Evolutionary conservation across 2,888 invertebrate species (phyloP).

Genomic region (Creontiades dilutus): DNA sequence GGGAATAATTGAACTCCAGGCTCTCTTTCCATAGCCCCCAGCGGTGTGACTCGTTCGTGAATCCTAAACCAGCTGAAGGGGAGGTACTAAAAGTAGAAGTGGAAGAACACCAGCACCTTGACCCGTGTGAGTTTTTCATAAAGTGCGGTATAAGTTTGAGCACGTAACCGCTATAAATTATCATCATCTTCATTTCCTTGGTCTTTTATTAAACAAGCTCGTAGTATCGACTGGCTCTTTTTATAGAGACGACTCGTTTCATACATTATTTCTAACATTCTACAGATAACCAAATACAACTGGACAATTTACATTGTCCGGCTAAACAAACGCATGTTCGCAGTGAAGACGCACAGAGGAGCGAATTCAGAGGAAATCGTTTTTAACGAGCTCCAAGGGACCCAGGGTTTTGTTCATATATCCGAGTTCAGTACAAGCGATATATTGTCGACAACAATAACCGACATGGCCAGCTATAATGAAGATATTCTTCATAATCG

Average conservation of each 20-base stretch:
- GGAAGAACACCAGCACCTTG: neutral
- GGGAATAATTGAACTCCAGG: slow-evolving; percentile 14
- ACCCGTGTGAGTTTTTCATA: neutral
- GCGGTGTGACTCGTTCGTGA: slow-evolving; percentile 1
- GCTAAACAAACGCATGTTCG: too few relatives aligned
- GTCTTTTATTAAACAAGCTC: neutral
- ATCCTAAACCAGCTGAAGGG: neutral
- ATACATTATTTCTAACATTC: neutral
- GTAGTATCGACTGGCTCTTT: neutral
- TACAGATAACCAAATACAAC: neutral
- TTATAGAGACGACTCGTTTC: neutral
- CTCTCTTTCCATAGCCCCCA: neutral
- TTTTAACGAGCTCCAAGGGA: too few relatives aligned
- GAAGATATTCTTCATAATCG: too few relatives aligned
- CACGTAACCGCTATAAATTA: neutral
- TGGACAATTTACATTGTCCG: too few relatives aligned
- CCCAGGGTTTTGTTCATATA: too few relatives aligned
- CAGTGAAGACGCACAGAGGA: too few relatives aligned
- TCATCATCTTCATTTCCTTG: neutral
- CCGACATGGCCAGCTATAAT: too few relatives aligned
- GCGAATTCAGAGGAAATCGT: too few relatives aligned
- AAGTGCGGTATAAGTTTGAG: neutral
- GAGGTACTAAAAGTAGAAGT: neutral
- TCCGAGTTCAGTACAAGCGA: too few relatives aligned
- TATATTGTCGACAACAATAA: too few relatives aligned